Conservation (phyloP, 2,113 vertebrate genomes). For the Glaucomys volans region DNA sequence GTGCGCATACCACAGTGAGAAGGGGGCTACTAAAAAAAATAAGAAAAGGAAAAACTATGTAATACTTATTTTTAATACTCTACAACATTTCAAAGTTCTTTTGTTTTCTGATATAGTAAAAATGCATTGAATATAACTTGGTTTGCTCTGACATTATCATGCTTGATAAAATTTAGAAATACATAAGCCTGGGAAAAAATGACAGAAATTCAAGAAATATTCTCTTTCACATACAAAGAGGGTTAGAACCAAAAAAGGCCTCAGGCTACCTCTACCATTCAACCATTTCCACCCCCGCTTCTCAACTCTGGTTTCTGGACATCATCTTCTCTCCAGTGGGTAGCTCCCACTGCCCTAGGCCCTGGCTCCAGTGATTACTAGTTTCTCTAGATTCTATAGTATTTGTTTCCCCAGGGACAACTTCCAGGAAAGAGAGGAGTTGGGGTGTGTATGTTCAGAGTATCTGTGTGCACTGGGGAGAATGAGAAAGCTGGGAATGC, state of each 20-base stretch:
- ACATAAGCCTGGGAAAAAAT: slow-evolving; percentile 50
- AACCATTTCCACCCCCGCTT: not conserved
- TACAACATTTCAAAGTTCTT: not conserved
- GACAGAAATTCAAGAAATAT: slow-evolving; percentile 17
- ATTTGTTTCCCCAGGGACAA: not conserved
- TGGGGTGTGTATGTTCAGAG: rapidly evolving
- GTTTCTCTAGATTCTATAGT: not conserved
- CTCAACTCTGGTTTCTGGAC: not conserved
- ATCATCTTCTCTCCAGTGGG: rapidly evolving
- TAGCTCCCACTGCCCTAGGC: not conserved
- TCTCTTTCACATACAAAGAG: slow-evolving; percentile 34
- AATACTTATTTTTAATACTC: slow-evolving; percentile 7
- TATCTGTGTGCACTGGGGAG: not conserved
- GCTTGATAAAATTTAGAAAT: slow-evolving; percentile 63
- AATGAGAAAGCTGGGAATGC: not conserved
- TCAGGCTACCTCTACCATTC: not conserved
- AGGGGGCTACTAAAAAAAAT: not conserved
- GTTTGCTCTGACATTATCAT: slow-evolving; percentile 39
- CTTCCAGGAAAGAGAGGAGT: not conserved
- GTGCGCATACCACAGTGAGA: not conserved
- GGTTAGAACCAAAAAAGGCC: slow-evolving; percentile 14
- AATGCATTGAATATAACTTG: not conserved
- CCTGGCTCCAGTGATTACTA: not conserved
- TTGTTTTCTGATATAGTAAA: slow-evolving; percentile 36
- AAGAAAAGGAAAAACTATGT: not conserved